Conservation (phyloP, 2,797 vertebrate genomes). For the Sorex maritimensis region DNA sequence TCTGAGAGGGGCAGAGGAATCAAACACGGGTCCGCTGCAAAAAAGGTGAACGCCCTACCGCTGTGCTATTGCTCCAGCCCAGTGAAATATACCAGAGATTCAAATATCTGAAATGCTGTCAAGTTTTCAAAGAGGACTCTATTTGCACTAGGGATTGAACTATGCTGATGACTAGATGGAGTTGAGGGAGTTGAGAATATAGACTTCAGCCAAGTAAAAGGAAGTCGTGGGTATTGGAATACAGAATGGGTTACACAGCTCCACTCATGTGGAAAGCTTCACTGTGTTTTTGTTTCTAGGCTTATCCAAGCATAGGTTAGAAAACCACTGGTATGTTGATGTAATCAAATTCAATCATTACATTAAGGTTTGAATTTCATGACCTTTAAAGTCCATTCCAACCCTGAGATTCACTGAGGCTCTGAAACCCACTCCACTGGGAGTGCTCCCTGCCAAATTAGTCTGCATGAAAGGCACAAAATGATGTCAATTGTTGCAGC, state of each 20-base stretch:
- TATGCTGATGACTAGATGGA: not conserved
- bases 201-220: slow-evolving; percentile 54
- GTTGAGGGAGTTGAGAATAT: slow-evolving; percentile 17
- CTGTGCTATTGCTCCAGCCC: too few species aligned
- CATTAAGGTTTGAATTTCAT: slow-evolving; percentile 76
- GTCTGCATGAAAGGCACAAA: slow-evolving; percentile 81
- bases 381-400: slow-evolving; percentile 80
- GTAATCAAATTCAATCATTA: slow-evolving; percentile 74
- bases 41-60: too few species aligned
- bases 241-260: slow-evolving; percentile 28
- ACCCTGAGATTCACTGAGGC: slow-evolving; percentile 64
- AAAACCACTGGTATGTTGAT: slow-evolving; percentile 71
- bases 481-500: slow-evolving; percentile 86
- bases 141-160: not conserved
- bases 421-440: slow-evolving; percentile 79
- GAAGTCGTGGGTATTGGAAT: slow-evolving; percentile 26
- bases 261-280: slow-evolving; percentile 47
- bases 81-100: too few species aligned
- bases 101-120: slow-evolving; percentile 39
- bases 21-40: too few species aligned
- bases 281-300: slow-evolving; percentile 55
- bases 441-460: slow-evolving; percentile 81
- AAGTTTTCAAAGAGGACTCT: slow-evolving; percentile 29
- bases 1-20: too few species aligned
- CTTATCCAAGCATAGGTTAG: slow-evolving; percentile 55